Evolutionary conservation across 2,113 vertebrate species (phyloP).

Genomic region (Oryzias melastigma): DNA sequence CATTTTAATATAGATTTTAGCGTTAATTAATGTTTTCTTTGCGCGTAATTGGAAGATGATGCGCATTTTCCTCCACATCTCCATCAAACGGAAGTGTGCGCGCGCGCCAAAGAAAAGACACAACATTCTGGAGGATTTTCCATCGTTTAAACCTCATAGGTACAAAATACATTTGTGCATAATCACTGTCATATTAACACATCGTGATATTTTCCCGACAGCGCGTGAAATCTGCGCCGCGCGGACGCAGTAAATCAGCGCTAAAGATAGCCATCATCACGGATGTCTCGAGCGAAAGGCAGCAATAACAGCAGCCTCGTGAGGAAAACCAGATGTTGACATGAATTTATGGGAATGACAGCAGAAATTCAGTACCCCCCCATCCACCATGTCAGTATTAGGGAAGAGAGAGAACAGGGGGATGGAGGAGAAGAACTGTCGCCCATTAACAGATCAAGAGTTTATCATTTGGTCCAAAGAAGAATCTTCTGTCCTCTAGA

Average conservation of each 20-base stretch:
- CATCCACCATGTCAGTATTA: neutral
- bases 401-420: neutral
- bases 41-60: too few species aligned
- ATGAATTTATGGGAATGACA: conserved; percentile 12
- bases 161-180: too few species aligned
- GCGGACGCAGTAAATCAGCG: conserved; percentile 27
- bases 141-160: too few species aligned
- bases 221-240: neutral
- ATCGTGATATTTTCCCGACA: too few species aligned
- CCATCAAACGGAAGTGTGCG: too few species aligned
- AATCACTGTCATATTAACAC: too few species aligned
- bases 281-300: conserved; percentile 1
- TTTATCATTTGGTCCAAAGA: too few species aligned
- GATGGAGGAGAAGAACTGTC: neutral
- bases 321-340: conserved; percentile 33
- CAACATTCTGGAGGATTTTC: too few species aligned
- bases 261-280: conserved; percentile 26
- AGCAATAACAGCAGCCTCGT: conserved; percentile 14
- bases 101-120: too few species aligned
- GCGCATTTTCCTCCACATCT: too few species aligned
- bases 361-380: neutral
- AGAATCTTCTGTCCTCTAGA: conserved; percentile 20
- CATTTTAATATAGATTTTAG: too few species aligned
- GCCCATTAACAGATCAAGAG: neutral
- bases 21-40: too few species aligned